Percentiles rank a stretch among this genome's conserved stretches.
Conservation (phyloP, 37 sponge, comb jelly and placozoan genomes). For the Spongilla lacustris region DNA sequence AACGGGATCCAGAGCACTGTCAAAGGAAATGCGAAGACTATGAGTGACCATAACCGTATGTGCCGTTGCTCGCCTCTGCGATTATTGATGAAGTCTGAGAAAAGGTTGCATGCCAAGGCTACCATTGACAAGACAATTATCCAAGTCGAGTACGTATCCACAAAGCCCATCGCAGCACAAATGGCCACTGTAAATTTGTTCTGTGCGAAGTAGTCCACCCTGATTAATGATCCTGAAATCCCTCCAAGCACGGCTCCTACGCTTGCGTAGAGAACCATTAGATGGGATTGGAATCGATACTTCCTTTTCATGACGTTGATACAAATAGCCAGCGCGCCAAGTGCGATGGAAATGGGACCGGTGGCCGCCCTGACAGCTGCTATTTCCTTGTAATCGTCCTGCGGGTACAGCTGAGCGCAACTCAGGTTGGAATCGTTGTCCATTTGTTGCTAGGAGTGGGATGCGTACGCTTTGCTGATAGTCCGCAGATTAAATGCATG, state of each 20-base stretch:
- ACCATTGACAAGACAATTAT: background rate
- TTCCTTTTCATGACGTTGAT: background rate
- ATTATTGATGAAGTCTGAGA: background rate
- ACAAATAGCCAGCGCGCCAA: background rate
- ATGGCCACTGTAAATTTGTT: background rate
- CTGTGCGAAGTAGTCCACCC: background rate
- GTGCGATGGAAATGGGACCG: background rate
- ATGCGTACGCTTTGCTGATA: no score
- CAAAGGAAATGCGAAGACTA: background rate
- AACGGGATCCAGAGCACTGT: background rate
- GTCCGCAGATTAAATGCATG: no score
- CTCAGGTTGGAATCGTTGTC: background rate
- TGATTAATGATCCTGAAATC: background rate
- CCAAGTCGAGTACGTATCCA: background rate
- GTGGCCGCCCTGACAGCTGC: background rate
- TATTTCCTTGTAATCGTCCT: background rate
- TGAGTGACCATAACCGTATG: background rate
- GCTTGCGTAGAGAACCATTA: background rate
- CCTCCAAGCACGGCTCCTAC: background rate
- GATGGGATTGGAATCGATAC: background rate
- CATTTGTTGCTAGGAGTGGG: no score
- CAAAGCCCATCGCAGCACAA: background rate
- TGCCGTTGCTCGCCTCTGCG: background rate
- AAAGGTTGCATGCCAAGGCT: background rate
- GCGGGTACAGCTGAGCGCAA: background rate